A percentile compares a stretch with the other conserved stretches of the same genome.
Evolutionary conservation across 2,113 vertebrate species (phyloP).

Genomic region (Prolemur simus): DNA sequence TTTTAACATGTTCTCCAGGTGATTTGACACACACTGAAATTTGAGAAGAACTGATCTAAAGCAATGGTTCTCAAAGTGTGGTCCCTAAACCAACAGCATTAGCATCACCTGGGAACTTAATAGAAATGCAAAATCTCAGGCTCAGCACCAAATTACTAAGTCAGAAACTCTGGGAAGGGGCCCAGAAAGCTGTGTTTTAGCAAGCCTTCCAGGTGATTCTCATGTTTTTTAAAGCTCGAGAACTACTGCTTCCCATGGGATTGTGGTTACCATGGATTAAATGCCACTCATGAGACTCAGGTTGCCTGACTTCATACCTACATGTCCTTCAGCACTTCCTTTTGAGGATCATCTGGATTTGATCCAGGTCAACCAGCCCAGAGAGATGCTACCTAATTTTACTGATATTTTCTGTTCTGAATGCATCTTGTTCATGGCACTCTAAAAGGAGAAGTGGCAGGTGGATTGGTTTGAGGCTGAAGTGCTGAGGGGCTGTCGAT

Average conservation of each 20-base stretch:
- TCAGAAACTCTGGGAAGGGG: neutral
- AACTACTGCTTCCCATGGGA: neutral
- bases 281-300: neutral
- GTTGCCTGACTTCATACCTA: neutral
- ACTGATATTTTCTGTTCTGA: neutral
- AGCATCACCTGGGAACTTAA: neutral
- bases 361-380: neutral
- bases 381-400: neutral
- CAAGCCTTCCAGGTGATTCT: neutral
- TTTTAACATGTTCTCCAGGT: neutral
- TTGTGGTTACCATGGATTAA: neutral
- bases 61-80: neutral
- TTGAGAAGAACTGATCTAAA: neutral
- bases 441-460: neutral
- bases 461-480: neutral
- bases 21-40: neutral
- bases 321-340: neutral
- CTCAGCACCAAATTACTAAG: neutral
- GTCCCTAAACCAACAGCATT: neutral
- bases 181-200: neutral
- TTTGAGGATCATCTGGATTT: neutral
- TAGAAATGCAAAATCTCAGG: neutral
- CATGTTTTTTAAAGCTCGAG: neutral
- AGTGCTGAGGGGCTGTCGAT: neutral
- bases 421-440: neutral